phyloP scores from a whole-genome alignment of 2,113 vertebrate genomes.

The Kryptolebias marmoratus region DNA sequence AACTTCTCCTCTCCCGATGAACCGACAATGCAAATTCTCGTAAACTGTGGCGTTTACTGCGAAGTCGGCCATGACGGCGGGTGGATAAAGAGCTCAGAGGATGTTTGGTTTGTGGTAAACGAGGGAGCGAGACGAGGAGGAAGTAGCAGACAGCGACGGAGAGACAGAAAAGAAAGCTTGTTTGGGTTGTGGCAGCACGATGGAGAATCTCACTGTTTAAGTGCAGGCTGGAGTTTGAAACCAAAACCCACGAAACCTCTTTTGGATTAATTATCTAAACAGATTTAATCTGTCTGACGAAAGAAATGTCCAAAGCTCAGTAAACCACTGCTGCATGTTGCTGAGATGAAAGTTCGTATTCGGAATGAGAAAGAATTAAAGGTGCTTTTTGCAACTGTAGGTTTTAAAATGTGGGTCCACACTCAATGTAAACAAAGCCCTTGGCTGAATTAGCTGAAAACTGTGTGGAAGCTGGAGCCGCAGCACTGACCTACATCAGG shows the following conservation, averaged over 20 bases:
- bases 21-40: slow-evolving; percentile 8
- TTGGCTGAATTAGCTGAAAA: too few relatives aligned
- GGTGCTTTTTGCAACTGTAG: too few relatives aligned
- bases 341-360: too few relatives aligned
- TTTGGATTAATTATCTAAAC: neutral
- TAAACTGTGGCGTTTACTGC: slow-evolving; percentile 24
- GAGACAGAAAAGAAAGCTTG: neutral
- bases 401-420: too few relatives aligned
- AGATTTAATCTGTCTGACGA: neutral
- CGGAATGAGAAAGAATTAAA: too few relatives aligned
- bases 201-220: slow-evolving; percentile 15
- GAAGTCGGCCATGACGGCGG: slow-evolving; percentile 37
- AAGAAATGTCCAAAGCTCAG: too few relatives aligned
- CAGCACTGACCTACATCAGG: too few relatives aligned
- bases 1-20: slow-evolving; percentile 24
- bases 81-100: neutral
- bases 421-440: too few relatives aligned
- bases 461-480: too few relatives aligned
- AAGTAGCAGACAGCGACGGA: neutral
- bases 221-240: slow-evolving; percentile 14
- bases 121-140: neutral
- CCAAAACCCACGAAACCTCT: slow-evolving; percentile 1
- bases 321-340: too few relatives aligned
- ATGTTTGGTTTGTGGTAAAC: slow-evolving; percentile 36
- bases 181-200: slow-evolving; percentile 15